phyloP scores from a whole-genome alignment of 2,888 invertebrate species.

The Melanophora roralis region DNA sequence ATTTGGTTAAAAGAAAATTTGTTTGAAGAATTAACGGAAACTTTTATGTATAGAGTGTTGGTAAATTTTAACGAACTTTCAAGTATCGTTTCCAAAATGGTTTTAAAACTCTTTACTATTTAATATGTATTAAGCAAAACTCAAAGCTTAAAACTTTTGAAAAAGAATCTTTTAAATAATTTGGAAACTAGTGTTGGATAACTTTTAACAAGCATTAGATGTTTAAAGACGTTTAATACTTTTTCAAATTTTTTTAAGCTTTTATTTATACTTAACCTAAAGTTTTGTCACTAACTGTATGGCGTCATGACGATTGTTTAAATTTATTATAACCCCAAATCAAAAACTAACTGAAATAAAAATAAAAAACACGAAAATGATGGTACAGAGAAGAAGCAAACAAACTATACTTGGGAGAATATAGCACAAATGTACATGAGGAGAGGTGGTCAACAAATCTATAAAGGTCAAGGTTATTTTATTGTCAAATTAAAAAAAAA shows the following conservation, averaged over 20 bases:
- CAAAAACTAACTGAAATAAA: conserved; percentile 9
- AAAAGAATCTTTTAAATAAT: too few relatives aligned
- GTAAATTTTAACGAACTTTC: too few relatives aligned
- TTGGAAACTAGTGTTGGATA: background rate
- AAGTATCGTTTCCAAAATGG: too few relatives aligned
- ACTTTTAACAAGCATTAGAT: too few relatives aligned
- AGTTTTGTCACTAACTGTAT: conserved; percentile 17
- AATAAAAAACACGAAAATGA: background rate
- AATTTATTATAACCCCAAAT: conserved; percentile 38
- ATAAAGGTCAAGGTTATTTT: conserved; percentile 58
- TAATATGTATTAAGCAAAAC: too few relatives aligned
- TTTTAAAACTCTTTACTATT: too few relatives aligned
- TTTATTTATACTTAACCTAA: background rate
- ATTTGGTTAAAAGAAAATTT: too few relatives aligned
- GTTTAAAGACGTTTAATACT: background rate
- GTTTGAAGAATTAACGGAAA: too few relatives aligned
- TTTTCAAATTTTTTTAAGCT: background rate
- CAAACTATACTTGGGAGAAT: background rate
- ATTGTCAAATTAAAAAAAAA: conserved; percentile 22
- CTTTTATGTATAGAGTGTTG: too few relatives aligned
- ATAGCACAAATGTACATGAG: background rate
- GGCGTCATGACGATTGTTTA: background rate
- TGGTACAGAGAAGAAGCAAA: background rate
- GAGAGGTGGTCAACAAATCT: conserved; percentile 60
- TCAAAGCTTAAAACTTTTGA: too few relatives aligned